Conservation (phyloP, 2,797 vertebrate species). For the Hyperoplus lanceolatus region DNA sequence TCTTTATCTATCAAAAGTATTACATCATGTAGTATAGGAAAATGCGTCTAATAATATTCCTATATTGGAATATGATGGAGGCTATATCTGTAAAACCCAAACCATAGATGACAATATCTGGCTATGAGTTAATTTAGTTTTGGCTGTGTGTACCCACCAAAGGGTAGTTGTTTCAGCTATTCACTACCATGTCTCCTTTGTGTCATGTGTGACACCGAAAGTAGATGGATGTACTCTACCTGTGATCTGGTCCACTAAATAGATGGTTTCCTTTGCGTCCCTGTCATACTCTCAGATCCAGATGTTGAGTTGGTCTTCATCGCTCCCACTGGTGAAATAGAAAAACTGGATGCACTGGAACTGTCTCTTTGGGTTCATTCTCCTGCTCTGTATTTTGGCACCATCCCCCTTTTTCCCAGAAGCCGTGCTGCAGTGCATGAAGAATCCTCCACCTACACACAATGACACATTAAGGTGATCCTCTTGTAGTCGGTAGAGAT, state of each 20-base stretch:
- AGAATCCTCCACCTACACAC: conserved; percentile 75
- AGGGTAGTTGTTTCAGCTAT: too few species aligned
- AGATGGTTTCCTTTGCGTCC: conserved; percentile 27
- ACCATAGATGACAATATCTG: background rate
- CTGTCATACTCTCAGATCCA: conserved; percentile 84
- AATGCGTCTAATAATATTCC: too few species aligned
- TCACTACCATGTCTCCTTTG: too few species aligned
- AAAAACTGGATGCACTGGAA: conserved; percentile 93
- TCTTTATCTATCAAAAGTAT: too few species aligned
- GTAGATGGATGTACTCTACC: conserved; percentile 30
- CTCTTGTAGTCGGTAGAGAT: background rate
- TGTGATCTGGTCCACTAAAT: conserved; percentile 59
- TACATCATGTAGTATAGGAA: too few species aligned
- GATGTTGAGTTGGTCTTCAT: conserved; percentile 83
- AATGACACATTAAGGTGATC: background rate
- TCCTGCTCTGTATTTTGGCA: conserved; percentile 84
- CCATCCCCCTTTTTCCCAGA: conserved; percentile 63
- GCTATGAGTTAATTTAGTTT: too few species aligned
- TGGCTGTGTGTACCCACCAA: too few species aligned
- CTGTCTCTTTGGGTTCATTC: conserved; percentile 82
- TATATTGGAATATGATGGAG: too few species aligned
- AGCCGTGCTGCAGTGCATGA: conserved; percentile 88
- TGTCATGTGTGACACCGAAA: background rate
- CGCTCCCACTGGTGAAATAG: conserved; percentile 85
- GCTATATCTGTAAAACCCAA: background rate